Conservation (phyloP, 1,140 invertebrate genomes). For the Sinella curviseta region DNA sequence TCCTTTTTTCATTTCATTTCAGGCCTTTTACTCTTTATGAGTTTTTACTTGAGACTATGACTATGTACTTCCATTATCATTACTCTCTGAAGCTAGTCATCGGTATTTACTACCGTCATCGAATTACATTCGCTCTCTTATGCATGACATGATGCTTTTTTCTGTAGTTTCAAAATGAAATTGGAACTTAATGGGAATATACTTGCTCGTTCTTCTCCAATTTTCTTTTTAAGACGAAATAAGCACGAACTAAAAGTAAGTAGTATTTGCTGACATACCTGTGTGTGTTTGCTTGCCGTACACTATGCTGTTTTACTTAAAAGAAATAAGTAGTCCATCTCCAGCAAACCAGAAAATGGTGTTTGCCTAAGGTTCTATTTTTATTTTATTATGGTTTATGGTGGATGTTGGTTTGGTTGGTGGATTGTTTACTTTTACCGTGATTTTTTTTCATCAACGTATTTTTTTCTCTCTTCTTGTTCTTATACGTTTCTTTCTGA, state of each 20-base stretch:
- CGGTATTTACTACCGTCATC: too few relatives aligned
- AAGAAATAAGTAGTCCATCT: not conserved
- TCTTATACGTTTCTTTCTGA: not conserved
- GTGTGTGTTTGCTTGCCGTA: not conserved
- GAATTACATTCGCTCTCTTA: not conserved
- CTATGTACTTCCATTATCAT: too few relatives aligned
- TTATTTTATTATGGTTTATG: conserved; percentile 1
- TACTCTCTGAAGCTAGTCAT: too few relatives aligned
- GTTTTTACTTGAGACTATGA: not conserved
- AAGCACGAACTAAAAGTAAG: not conserved
- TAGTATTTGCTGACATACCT: not conserved
- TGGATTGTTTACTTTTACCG: not conserved
- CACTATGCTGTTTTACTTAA: not conserved
- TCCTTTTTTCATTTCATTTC: not conserved
- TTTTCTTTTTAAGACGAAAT: not conserved
- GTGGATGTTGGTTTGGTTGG: not conserved
- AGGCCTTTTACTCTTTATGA: not conserved
- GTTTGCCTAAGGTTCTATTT: conserved; percentile 7
- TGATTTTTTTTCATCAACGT: too few relatives aligned
- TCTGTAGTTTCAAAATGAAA: too few relatives aligned
- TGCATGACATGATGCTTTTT: not conserved
- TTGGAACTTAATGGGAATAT: not conserved
- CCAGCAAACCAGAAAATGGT: not conserved
- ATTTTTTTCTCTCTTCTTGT: too few relatives aligned
- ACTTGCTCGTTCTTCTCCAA: not conserved